Base-by-base conservation (phyloP, 2,888 invertebrate species). In the Sesamia inferens region DNA sequence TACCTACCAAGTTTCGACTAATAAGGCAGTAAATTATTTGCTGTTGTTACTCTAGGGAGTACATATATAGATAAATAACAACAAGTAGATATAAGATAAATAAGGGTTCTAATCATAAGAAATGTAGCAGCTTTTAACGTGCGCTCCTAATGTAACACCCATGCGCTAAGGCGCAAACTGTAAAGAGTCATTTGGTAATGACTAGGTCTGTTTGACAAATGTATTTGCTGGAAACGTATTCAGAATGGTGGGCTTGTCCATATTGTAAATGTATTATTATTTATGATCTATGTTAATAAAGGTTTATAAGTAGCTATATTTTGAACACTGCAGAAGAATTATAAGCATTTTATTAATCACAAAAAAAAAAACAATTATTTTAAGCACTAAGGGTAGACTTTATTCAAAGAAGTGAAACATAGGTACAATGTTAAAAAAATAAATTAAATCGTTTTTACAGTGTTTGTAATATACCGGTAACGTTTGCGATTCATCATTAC, bases 261-360 rank as follows among this genome's bases (percentile, higher is more conserved):
- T 79, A 81, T 79, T 85, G 79, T 85, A 80, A 77, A 82, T 83
- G 82, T 85, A 85, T 85, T 84, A 85, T 85, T 84, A 83, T 82
- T 79, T 73, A 77, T 83, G 68, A 74, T 71, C 67, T 69, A 74
- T 71, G 67, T 80, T 78, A 78, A 69, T 85, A 78, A 68, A 71
- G 74, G 79, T 85, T 64, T 78, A 71, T 81, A 85, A 69, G 61
- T 78, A 54, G 51, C 39, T 51, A 66, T 83, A 78, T 67, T 79
- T 76, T 75, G 5, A 78, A 66, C 66, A 63, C 51, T 69, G 51
- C 68, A 69, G n/a, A 74, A 5, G 16, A 70, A 65, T 68, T 57
- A 58, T n/a, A 57, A 24, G n/a, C 48, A 64, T 73, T 57, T 55
- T 48, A 64, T 54, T 31, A 64, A 78, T 72, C 71, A 72, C 66